These are phyloP conservation scores for Carpatolechia fugitivella DNA, from an alignment of 2,888 invertebrate species.

Conservation along the genomic window DNA sequence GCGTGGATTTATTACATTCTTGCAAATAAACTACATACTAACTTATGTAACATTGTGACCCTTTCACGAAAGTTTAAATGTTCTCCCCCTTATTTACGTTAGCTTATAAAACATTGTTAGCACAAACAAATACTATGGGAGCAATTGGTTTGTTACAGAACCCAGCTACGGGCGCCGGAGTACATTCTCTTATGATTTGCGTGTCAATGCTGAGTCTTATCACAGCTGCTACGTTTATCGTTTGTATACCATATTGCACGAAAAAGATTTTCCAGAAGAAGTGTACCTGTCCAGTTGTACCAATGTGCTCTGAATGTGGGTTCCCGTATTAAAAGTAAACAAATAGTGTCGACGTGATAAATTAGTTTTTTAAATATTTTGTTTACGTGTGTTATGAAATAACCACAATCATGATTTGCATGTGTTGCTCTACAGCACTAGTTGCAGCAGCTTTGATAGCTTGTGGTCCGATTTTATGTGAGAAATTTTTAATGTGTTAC, in stretches of 20 bases:
- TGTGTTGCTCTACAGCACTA: slow-evolving; percentile 39
- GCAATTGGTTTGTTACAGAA: slow-evolving; percentile 21
- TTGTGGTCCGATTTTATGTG: slow-evolving; percentile 43
- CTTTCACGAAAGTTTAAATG: too few species aligned
- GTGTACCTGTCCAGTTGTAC: slow-evolving; percentile 34
- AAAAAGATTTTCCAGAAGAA: slow-evolving; percentile 23
- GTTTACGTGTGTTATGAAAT: neutral
- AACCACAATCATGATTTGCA: slow-evolving; percentile 41
- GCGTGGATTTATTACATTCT: too few species aligned
- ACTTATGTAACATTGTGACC: too few species aligned
- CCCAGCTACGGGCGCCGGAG: slow-evolving; percentile 11
- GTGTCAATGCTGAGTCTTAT: slow-evolving; percentile 30
- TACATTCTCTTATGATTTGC: slow-evolving; percentile 32
- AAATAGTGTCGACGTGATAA: neutral
- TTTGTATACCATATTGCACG: slow-evolving; percentile 28
- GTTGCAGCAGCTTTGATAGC: slow-evolving; percentile 37
- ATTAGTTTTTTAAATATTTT: neutral
- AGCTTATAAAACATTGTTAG: too few species aligned
- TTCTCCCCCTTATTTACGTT: too few species aligned
- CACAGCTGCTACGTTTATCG: slow-evolving; percentile 26
- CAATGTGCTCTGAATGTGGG: slow-evolving; percentile 43
- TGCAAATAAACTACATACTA: too few species aligned
- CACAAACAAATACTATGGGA: neutral
- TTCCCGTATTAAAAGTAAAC: slow-evolving; percentile 28
- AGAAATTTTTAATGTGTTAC: slow-evolving; percentile 39